phyloP scores from a whole-genome alignment of 2,888 invertebrate species.

The Meteorus cinctellus region DNA sequence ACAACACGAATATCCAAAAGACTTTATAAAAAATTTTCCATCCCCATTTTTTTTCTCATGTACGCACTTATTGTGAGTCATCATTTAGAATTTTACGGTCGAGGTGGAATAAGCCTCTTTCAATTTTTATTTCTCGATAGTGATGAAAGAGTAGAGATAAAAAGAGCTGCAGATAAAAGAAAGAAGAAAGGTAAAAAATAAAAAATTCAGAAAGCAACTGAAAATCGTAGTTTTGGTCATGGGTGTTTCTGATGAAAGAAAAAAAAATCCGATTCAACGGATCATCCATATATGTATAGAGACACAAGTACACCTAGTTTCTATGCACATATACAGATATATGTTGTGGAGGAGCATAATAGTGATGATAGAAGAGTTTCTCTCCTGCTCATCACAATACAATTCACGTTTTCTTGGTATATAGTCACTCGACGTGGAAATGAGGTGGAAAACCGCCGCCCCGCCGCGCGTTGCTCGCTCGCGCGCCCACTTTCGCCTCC shows the following conservation, averaged over 20 bases:
- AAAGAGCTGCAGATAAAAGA: neutral
- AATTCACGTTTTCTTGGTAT: constrained; percentile 54
- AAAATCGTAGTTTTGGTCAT: neutral
- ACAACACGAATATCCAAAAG: too few species aligned
- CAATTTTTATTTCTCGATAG: neutral
- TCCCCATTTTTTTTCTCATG: neutral
- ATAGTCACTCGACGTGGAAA: constrained; percentile 67
- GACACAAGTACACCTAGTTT: constrained; percentile 18
- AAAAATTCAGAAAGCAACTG: neutral
- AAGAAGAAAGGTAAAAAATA: neutral
- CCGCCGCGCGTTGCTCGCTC: constrained; percentile 48
- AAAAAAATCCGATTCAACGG: constrained; percentile 67
- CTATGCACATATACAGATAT: neutral
- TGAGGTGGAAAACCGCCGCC: constrained; percentile 71
- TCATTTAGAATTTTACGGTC: neutral
- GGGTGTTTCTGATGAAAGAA: neutral
- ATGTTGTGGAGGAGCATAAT: constrained; percentile 48
- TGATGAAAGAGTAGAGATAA: neutral
- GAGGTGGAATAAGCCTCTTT: constrained; percentile 19
- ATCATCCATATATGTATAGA: constrained; percentile 59
- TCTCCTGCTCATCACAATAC: constrained; percentile 60
- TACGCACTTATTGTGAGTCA: neutral
- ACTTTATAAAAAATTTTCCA: neutral
- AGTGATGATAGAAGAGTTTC: constrained; percentile 54
- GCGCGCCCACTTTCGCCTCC: constrained; percentile 44